Base-by-base conservation (phyloP, 2,797 vertebrate genomes). In the Eurystomus glaucurus region DNA sequence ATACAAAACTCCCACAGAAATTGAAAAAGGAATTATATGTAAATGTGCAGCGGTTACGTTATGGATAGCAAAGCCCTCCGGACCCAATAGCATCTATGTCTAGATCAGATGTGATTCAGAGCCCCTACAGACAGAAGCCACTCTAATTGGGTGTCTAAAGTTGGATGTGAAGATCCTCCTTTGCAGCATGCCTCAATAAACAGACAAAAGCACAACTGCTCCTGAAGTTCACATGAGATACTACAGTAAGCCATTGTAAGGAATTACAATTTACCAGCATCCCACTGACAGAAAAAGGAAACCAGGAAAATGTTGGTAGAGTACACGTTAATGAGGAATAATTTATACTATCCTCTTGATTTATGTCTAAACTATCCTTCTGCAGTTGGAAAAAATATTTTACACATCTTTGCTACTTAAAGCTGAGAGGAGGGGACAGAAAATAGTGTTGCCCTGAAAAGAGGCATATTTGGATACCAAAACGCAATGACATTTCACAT, bases 201-300 rank as follows among this genome's bases (percentile, higher is more conserved):
- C 46, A 23, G 1, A 48, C 15, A 52, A 29, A 70, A 84, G 14
- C 7, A 2, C 28, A 80, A 48, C 23, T 46, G 19, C 21, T 65
- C 52, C 48, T 62, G 45, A 93, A 88, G 81, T 86, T 93, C 77
- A 65, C 46, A 15, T 26, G 35, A 68, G 57, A 66, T n/a, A 29
- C 45, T 28, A 80, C n/a, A 81, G 58, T 41, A 60, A 89, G 41
- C 45, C 4, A 1, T 8, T 41, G 25, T 31, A 75, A 72, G 33
- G 31, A 83, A 71, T 71, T 62, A 68, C 37, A 61, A 16, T 77
- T 80, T 74, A 43, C 57, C 52, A 52, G 29, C 37, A 60, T 14
- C 41, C 28, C 11, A 2, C 29, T 57, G 54, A 61, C 16, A 85
- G 52, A 29, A 85, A 80, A 70, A 61, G 26, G 20, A 68, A 93